Percentiles rank a stretch among this genome's conserved stretches.
phyloP scores from a whole-genome alignment of 2,797 vertebrate genomes.

The Sardinella longiceps region DNA sequence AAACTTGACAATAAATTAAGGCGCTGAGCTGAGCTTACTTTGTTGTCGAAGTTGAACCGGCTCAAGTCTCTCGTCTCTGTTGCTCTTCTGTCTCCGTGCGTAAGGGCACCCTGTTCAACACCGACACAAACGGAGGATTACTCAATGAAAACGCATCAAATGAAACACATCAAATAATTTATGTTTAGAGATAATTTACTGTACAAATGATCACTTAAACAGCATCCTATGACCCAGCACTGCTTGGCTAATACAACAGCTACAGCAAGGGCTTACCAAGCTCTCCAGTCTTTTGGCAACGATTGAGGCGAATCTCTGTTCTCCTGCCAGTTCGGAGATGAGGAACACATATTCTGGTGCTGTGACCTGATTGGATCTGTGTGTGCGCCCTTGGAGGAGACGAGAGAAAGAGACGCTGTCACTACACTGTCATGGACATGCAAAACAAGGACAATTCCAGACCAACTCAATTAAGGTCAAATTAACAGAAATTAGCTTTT shows the following conservation, averaged over 20 bases:
- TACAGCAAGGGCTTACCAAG: constrained; percentile 76
- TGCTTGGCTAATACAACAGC: neutral
- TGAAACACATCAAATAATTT: neutral
- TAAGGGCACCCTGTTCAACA: constrained; percentile 89
- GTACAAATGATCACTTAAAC: neutral
- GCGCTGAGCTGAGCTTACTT: constrained; percentile 76
- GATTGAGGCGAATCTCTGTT: constrained; percentile 97
- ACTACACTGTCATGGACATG: neutral
- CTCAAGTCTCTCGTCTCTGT: constrained; percentile 97
- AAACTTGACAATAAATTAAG: neutral
- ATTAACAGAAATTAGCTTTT: too few species aligned
- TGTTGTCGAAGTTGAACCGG: constrained; percentile 99
- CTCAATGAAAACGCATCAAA: neutral
- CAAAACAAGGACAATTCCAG: too few species aligned
- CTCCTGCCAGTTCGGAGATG: constrained; percentile 96
- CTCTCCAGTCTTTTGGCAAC: constrained; percentile 98
- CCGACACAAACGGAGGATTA: constrained; percentile 19
- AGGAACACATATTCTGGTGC: constrained; percentile 98
- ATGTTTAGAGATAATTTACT: neutral
- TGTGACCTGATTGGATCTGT: constrained; percentile 97
- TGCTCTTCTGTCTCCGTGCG: constrained; percentile 95
- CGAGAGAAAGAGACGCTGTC: neutral
- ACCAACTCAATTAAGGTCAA: too few species aligned
- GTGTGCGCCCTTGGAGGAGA: constrained; percentile 84
- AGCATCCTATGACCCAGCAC: neutral